Evolutionary conservation across 2,113 vertebrate species (phyloP), one percentile per base, ranked within the genome.

Genomic region (Oceanodroma tethys): DNA sequence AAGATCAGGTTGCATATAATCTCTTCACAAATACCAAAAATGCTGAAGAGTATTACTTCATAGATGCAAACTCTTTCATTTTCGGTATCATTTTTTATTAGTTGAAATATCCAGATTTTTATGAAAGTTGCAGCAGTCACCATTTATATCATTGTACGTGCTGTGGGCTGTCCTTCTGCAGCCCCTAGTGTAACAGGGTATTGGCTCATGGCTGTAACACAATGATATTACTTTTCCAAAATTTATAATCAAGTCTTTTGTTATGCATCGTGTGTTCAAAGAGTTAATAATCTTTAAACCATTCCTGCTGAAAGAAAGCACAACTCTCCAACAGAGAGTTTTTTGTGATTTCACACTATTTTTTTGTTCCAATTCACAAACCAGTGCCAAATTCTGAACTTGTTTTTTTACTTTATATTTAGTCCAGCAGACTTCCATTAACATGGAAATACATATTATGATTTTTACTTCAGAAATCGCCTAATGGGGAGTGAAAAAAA

Each of bases 361-460:
- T n/a, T 79, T 65, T 48, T 59, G 14, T 53, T 86, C 29, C 26
- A 45, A 13, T 74, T 80, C 34, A 63, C 19, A 40, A 80, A 45
- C 11, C 10, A 38, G 4, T 38, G 38, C 45, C 88, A 92, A 86
- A 53, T n/a, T 85, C 68, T 38, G 22, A 80, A 58, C 29, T 59
- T 2, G 0, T 19, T 81, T 76, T 66, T 84, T 50, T 36, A 25
- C 4, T 66, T 86, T 16, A 6, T 26, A 25, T 70, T 67, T 68
- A 78, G 16, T 23, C 26, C 43, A 88, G 42, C 7, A 63, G 53
- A 43, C 11, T 55, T 59, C 45, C 7, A n/a, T 34, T 71, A 50
- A 16, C 11, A 8, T 14, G 19, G 15, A 82, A 88, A 82, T 6
- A 13, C 0, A 0, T 9, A 47, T 16, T 0, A 2, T 6, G 16